Conservation (phyloP, 1,140 invertebrate genomes). For the Akabosia matsudoensis region DNA sequence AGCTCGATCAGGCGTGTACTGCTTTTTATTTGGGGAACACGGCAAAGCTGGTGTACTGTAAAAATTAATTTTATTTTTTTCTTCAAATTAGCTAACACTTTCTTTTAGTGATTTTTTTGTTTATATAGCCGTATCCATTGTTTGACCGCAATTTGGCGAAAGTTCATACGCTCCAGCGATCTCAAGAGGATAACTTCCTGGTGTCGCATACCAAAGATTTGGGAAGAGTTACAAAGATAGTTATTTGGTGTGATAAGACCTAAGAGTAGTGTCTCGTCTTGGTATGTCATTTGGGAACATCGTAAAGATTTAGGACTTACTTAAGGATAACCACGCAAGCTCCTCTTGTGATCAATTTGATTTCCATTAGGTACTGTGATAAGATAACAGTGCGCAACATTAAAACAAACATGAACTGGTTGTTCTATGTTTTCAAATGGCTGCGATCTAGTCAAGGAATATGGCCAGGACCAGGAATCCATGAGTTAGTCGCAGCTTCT, state of each 20-base stretch:
- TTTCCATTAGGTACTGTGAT: background rate
- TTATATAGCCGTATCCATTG: background rate
- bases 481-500: no score
- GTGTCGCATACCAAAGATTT: background rate
- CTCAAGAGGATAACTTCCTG: constrained; percentile 3
- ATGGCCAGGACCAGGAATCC: no score
- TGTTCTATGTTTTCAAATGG: background rate
- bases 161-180: background rate
- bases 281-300: background rate
- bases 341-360: no score
- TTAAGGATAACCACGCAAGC: no score
- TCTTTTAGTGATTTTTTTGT: background rate
- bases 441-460: background rate
- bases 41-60: background rate
- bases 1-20: background rate
- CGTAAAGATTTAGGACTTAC: background rate
- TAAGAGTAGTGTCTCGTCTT: background rate
- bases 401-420: background rate
- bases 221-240: background rate
- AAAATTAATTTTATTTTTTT: background rate
- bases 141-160: background rate
- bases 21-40: background rate
- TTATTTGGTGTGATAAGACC: background rate
- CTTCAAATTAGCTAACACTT: background rate
- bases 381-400: background rate